Conservation (phyloP, 2,888 invertebrate species). For the Pyrocoelia pectoralis region DNA sequence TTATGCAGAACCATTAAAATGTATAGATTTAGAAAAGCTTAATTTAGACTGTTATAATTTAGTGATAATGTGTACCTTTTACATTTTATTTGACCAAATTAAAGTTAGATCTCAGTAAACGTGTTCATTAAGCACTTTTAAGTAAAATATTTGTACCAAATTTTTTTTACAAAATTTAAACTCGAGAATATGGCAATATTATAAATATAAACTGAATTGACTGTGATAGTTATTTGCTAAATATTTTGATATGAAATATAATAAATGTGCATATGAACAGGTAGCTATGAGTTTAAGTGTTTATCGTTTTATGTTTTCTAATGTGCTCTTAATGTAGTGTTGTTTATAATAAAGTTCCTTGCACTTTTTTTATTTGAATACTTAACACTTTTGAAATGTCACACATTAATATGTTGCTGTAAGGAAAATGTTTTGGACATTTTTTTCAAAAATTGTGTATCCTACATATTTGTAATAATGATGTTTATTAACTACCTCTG, state of each 20-base stretch:
- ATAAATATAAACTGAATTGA: constrained; percentile 9
- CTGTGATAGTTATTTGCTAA: constrained; percentile 23
- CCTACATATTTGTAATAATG: no score
- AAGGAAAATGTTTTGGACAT: no score
- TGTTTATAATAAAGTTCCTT: constrained; percentile 9
- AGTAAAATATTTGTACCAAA: constrained; percentile 19
- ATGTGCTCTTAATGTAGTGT: background rate
- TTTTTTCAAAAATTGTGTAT: no score
- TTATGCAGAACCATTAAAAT: background rate
- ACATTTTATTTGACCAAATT: constrained; percentile 27
- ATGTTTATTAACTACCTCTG: no score
- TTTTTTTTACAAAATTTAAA: constrained; percentile 7
- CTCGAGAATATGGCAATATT: background rate
- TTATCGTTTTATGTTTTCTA: background rate
- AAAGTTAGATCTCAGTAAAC: constrained; percentile 28
- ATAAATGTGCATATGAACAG: background rate
- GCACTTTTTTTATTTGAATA: background rate
- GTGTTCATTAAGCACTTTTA: constrained; percentile 15
- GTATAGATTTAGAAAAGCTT: background rate
- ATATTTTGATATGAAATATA: background rate
- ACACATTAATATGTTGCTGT: no score
- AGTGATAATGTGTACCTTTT: constrained; percentile 28
- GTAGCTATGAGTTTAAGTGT: background rate
- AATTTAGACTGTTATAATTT: background rate
- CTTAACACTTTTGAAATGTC: no score